Evolutionary conservation across 2,888 invertebrate species (phyloP), one percentile per base, ranked within the genome.

Genomic region (Drosophila algonquin): DNA sequence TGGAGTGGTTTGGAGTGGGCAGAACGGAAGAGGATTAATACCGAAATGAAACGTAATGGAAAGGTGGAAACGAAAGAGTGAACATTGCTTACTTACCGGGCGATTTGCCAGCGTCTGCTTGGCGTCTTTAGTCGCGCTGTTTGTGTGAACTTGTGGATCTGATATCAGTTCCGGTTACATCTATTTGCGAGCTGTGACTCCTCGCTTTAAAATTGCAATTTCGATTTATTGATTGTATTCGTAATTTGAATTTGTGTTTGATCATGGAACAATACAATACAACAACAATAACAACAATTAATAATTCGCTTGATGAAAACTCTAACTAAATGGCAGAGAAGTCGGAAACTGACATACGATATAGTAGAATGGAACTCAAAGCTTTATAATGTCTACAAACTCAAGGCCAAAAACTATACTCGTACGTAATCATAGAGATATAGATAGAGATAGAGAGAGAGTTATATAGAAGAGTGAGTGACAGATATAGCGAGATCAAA

Each of bases 241-340:
- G 63, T 78, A 52, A 63, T 69, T 75, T 40, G 57, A 50, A 67
- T 75, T 68, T 46, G 44, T 50, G 46, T 50, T 75, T 62, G 58
- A 81, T 81, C 80, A 89, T 88, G 84, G 80, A 89, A 89, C 82
- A 90, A 85, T 89, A 90, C 90, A 90, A 89, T 89, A 91, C 91
- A 90, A 91, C 89, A 90, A 90, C 86, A 90, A 90, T 84, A 90
- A 90, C 91, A 90, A 91, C 90, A 90, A 84, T 90, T 89, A 91
- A 81, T 88, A n/a, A 40, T 81, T 86, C 78, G 64, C 74, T 75
- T 76, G 69, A 65, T 65, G 54, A 56, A 62, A 81, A 75, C 69
- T 56, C 81, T 81, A 81, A 81, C 77, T 73, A 76, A 72, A 75
- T 63, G 69, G 63, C 75, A 75, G 53, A 75, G 50, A 63, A 73